These are phyloP conservation scores for Pogonocichla stellata DNA, from an alignment of 2,113 vertebrate genomes.

Conservation along the genomic window DNA sequence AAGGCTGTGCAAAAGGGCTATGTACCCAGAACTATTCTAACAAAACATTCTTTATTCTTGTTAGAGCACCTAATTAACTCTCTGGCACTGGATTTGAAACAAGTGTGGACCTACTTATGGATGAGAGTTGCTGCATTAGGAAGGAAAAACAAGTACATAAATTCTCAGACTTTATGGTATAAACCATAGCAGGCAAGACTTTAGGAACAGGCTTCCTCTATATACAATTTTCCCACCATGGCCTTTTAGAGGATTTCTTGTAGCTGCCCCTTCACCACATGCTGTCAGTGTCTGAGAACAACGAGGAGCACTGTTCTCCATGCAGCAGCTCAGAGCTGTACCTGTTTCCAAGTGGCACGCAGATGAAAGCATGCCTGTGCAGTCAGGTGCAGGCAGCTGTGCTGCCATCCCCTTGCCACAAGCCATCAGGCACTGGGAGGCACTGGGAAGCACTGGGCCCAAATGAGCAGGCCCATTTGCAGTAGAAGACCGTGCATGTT, in stretches of 20 bases:
- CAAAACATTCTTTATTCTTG: not conserved
- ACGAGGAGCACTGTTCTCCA: fast-evolving
- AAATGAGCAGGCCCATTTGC: not conserved
- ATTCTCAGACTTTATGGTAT: not conserved
- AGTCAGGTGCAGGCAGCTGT: not conserved
- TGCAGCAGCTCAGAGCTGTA: not conserved
- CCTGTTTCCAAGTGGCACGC: not conserved
- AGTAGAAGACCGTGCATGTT: not conserved
- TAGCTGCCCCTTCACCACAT: not conserved
- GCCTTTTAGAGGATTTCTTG: not conserved
- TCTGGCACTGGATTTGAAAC: not conserved
- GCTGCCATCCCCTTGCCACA: not conserved
- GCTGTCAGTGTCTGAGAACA: not conserved
- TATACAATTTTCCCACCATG: not conserved
- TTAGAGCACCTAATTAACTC: not conserved
- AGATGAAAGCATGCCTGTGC: fast-evolving
- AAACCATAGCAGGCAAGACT: not conserved
- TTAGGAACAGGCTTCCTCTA: not conserved
- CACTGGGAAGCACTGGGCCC: not conserved
- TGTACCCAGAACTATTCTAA: not conserved
- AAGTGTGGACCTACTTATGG: not conserved
- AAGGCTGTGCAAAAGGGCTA: not conserved
- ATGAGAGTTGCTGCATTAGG: not conserved
- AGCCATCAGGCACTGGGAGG: not conserved
- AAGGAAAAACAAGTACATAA: not conserved